Conservation (phyloP, 37 sponge, comb jelly and placozoan species). For the Aphrocallistes beatrix region DNA sequence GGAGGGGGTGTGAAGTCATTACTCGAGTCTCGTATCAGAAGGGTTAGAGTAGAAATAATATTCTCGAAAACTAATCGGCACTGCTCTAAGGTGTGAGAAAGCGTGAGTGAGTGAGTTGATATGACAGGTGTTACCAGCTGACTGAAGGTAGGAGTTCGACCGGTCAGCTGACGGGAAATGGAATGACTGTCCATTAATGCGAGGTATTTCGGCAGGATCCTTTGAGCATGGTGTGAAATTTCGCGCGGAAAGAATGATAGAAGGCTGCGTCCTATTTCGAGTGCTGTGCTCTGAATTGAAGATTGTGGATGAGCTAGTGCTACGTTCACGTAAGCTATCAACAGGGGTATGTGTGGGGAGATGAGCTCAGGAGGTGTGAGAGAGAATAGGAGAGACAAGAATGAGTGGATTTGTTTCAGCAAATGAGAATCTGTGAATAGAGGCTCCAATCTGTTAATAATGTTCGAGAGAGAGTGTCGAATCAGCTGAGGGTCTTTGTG, state of each 20-base stretch:
- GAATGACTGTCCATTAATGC: neutral
- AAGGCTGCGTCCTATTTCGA: neutral
- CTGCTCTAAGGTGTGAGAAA: neutral
- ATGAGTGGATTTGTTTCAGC: neutral
- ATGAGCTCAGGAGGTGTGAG: neutral
- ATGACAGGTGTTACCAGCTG: neutral
- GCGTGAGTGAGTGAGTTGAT: neutral
- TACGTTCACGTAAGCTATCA: neutral
- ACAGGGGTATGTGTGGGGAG: neutral
- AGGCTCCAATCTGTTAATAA: neutral
- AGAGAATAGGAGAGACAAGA: neutral
- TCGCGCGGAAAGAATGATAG: neutral
- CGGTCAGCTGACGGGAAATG: neutral
- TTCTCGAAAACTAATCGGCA: neutral
- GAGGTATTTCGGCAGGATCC: neutral
- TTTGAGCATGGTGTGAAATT: neutral
- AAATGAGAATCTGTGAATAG: neutral
- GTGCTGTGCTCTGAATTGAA: neutral
- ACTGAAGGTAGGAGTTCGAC: neutral
- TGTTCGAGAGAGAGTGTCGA: neutral
- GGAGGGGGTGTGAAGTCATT: neutral
- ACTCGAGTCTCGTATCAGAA: neutral
- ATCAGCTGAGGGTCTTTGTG: neutral
- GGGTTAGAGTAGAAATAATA: neutral
- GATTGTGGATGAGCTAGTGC: neutral